Evolutionary conservation across 1,140 invertebrate genomes (phyloP).

Genomic region (Cyclargus thomasi): DNA sequence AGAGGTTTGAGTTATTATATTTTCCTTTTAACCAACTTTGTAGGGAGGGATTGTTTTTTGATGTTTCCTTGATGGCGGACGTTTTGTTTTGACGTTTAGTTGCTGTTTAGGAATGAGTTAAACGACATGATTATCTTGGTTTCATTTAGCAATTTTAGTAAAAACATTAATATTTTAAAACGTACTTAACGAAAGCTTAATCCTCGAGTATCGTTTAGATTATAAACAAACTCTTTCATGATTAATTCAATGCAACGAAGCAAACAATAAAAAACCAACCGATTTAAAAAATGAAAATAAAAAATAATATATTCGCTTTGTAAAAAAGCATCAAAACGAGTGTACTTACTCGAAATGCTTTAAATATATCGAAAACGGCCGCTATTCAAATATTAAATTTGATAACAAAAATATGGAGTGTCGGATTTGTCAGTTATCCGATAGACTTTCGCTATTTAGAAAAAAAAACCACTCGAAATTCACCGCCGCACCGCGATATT

Average conservation of each 20-base stretch:
- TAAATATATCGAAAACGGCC: not conserved
- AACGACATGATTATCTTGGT: too few relatives aligned
- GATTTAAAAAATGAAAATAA: not conserved
- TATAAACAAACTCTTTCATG: too few relatives aligned
- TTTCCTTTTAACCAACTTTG: constrained; percentile 11
- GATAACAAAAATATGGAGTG: not conserved
- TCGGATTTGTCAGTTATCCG: not conserved
- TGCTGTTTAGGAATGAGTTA: too few relatives aligned
- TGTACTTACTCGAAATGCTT: not conserved
- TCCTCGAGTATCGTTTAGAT: too few relatives aligned
- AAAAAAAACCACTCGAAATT: constrained; percentile 17
- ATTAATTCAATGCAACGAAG: too few relatives aligned
- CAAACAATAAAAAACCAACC: not conserved
- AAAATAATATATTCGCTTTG: not conserved
- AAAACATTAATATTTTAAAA: too few relatives aligned
- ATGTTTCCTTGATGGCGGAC: not conserved
- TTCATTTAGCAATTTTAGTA: too few relatives aligned
- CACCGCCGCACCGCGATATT: constrained; percentile 9
- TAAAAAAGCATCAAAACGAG: not conserved
- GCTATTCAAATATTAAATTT: not conserved
- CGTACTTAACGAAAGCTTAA: too few relatives aligned
- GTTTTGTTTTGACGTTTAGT: too few relatives aligned
- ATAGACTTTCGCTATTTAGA: constrained; percentile 3
- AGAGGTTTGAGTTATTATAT: constrained; percentile 38
- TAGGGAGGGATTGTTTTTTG: not conserved